Evolutionary conservation across 2,113 vertebrate genomes (phyloP).

Genomic region (Anarhynchus alexandrinus): DNA sequence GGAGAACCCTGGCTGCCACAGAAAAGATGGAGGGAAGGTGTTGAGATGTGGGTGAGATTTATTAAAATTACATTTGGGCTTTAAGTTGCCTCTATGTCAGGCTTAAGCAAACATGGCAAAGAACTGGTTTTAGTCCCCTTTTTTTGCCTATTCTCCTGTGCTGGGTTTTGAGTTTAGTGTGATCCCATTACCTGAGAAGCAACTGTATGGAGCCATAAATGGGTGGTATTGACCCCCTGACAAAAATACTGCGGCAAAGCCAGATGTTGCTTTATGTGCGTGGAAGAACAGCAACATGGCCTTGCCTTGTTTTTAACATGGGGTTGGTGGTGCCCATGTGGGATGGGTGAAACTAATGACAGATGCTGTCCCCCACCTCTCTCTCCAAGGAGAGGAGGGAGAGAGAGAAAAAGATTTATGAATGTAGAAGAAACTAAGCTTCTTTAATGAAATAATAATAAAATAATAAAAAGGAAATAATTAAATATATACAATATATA

Average conservation of each 20-base stretch:
- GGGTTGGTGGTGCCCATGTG: not conserved
- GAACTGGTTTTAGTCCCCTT: not conserved
- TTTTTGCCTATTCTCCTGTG: not conserved
- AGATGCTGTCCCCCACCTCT: no score
- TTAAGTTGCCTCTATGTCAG: not conserved
- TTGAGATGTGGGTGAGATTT: constrained; percentile 10
- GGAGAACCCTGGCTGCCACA: not conserved
- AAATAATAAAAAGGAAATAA: no score
- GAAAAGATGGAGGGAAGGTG: not conserved
- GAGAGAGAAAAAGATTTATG: no score
- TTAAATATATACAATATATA: no score
- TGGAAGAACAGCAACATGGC: not conserved
- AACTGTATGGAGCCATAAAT: not conserved
- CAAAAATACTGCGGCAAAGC: not conserved
- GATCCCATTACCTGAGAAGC: not conserved
- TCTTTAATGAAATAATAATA: no score
- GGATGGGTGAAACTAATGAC: not conserved
- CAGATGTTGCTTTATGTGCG: not conserved
- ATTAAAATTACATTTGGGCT: not conserved
- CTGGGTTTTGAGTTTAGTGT: not conserved
- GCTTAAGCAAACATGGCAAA: not conserved
- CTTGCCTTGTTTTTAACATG: not conserved
- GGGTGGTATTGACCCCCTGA: not conserved
- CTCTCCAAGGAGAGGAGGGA: no score
- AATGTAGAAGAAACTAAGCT: no score